Evolutionary conservation across 2,888 invertebrate genomes (phyloP), one percentile per base, ranked within the genome.

Genomic region (Drosophila birchii): DNA sequence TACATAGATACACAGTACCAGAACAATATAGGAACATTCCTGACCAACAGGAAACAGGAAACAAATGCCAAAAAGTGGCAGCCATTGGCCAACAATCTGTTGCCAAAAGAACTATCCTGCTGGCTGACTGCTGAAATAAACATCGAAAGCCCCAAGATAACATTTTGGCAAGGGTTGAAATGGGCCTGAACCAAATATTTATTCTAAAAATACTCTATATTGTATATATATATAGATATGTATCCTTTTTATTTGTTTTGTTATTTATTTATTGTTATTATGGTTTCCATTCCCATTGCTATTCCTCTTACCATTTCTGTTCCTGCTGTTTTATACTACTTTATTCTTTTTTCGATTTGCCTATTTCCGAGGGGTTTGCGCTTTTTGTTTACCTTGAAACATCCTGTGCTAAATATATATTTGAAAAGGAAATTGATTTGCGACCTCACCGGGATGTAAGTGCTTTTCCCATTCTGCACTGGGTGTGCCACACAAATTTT

Each of bases 381-480:
- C 29, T 53, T 38, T 57, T 32, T 56, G 56, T 49, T 67, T 45
- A 41, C 73, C 54, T 36, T 32, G 38, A 41, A 38, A 70, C 67
- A 80, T 82, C 80, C 88, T 80, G 83, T 61, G 86, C 86, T 76
- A 82, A 85, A 87, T 80, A 85, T 83, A 85, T 87, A 80, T 87
- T 32, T 61, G 56, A 76, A 87, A 80, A 82, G 86, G 80, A 83
- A 83, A 83, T 83, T 83, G 86, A 86, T 83, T 83, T 83, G 88
- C 67, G 75, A 80, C 56, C 51, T 29, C 53, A 23, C 12, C 29
- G 53, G 6, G 57, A 26, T 26, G 43, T 18, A 32, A 20, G 23
- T 8, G 9, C 23, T 49, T 12, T 12, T 29, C 8, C 29, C 29
- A 29, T 29, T 29, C 6, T 29, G 5, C 7, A 29, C 6, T 29